phyloP scores from a whole-genome alignment of 2,113 vertebrate species.

The Peucedramus taeniatus region DNA sequence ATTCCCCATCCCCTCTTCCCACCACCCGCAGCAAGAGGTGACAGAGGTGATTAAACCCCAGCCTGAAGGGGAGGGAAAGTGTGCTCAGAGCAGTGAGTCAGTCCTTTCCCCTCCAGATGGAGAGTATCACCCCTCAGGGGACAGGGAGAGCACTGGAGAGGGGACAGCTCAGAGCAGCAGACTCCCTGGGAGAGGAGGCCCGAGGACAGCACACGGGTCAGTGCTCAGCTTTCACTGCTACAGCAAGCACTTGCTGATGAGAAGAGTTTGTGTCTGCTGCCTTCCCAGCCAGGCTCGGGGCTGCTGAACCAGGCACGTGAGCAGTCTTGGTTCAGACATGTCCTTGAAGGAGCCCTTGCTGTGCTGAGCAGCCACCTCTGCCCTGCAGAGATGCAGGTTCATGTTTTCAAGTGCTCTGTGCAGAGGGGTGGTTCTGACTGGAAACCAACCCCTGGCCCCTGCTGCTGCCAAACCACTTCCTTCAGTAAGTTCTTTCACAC shows the following conservation, averaged over 20 bases:
- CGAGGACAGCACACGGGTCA: rapidly evolving
- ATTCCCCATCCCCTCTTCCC: neutral
- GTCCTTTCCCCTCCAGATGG: neutral
- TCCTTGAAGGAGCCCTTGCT: neutral
- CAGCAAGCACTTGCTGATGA: neutral
- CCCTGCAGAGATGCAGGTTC: neutral
- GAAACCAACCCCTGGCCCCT: neutral
- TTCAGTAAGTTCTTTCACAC: neutral
- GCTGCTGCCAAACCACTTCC: constrained; percentile 31
- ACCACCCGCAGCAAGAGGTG: rapidly evolving
- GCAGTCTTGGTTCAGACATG: neutral
- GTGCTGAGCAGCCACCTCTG: neutral
- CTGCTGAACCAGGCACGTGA: neutral
- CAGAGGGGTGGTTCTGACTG: neutral
- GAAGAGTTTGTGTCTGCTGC: neutral
- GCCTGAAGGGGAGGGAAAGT: neutral
- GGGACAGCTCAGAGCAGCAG: neutral
- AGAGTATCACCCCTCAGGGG: neutral
- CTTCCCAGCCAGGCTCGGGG: neutral
- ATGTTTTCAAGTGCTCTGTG: neutral
- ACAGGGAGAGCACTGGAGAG: neutral
- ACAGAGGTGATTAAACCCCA: neutral
- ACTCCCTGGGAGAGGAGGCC: neutral
- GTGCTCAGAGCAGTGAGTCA: neutral
- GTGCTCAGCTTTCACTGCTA: neutral